A percentile compares a stretch with the other conserved stretches of the same genome.
phyloP scores from a whole-genome alignment of 1,140 invertebrate species.

The Radopholus similis region DNA sequence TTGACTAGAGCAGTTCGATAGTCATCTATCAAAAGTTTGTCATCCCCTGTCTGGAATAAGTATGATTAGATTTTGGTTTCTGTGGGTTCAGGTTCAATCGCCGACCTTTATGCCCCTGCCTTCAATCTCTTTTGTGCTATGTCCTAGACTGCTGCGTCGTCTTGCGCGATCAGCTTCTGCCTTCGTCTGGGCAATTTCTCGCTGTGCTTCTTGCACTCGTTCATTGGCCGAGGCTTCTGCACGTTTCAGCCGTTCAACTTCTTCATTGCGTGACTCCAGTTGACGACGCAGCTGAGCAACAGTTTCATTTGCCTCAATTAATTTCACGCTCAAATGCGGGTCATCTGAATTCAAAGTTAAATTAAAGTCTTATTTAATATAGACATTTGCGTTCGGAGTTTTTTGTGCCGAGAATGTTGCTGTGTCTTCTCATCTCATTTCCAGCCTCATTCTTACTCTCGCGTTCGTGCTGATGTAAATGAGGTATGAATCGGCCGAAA shows the following conservation, averaged over 20 bases:
- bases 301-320: conserved; percentile 15
- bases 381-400: not conserved
- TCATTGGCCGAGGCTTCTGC: not conserved
- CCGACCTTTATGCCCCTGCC: not conserved
- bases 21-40: conserved; percentile 17
- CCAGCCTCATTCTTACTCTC: not conserved
- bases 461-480: not conserved
- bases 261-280: not conserved
- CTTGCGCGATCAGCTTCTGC: conserved; percentile 1
- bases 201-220: not conserved
- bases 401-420: conserved; percentile 9
- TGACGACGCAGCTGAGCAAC: not conserved
- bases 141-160: not conserved
- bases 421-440: not conserved
- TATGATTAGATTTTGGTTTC: too few relatives aligned
- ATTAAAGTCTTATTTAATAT: not conserved
- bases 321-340: not conserved
- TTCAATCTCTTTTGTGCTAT: not conserved
- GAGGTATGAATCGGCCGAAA: conserved; percentile 16
- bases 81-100: too few relatives aligned
- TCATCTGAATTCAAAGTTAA: not conserved
- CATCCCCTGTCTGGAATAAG: not conserved
- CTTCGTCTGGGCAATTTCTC: not conserved
- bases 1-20: conserved; percentile 23
- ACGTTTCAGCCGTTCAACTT: conserved; percentile 4